Evolutionary conservation across 2,113 vertebrate genomes (phyloP).

Genomic region (Pollimyrus isidori): DNA sequence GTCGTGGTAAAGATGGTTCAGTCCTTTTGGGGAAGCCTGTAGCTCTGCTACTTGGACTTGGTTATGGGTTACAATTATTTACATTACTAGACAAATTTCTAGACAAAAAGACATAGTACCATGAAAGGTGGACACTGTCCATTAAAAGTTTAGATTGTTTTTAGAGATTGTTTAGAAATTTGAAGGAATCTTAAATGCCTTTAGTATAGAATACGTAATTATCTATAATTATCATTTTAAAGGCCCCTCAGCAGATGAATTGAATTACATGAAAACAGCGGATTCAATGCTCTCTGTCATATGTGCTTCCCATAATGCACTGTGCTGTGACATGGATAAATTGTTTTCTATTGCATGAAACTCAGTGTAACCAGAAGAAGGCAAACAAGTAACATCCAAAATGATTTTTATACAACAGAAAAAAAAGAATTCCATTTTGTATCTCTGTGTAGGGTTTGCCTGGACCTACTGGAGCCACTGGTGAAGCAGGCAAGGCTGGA

Average conservation of each 20-base stretch:
- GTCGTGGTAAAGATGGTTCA: neutral
- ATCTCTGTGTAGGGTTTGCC: slow-evolving; percentile 75
- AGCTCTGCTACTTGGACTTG: neutral
- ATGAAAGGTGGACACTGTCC: neutral
- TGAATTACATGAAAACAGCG: neutral
- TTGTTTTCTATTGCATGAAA: neutral
- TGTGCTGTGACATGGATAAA: neutral
- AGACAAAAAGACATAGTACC: neutral
- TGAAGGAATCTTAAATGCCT: neutral
- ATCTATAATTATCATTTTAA: neutral
- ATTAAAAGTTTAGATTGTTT: neutral
- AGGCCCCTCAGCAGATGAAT: neutral
- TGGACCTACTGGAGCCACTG: slow-evolving; percentile 80
- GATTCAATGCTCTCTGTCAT: neutral
- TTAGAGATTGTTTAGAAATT: neutral
- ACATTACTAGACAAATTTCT: neutral
- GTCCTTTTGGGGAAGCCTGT: neutral
- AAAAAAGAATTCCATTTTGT: neutral
- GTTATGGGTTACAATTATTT: neutral
- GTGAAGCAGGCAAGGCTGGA: slow-evolving; percentile 87
- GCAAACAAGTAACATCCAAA: neutral
- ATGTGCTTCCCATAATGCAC: neutral
- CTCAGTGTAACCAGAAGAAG: neutral
- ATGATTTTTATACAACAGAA: neutral
- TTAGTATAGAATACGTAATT: neutral